Conservation (phyloP, 2,113 vertebrate species). For the Rostratula benghalensis region DNA sequence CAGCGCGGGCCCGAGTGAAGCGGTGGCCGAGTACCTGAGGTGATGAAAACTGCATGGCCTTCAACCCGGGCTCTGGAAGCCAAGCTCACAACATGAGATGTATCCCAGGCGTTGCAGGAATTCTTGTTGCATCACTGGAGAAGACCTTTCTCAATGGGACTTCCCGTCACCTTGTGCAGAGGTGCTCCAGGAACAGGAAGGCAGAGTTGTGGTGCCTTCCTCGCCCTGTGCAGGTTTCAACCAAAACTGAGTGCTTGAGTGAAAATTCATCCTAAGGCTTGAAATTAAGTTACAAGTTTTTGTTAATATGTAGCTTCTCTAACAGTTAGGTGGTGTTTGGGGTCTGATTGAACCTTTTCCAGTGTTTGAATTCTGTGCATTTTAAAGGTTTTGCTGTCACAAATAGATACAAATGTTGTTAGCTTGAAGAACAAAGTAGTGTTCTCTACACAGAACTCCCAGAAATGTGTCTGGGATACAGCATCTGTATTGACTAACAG, state of each 20-base stretch:
- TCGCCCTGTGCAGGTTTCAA: neutral
- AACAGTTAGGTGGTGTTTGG: rapidly evolving
- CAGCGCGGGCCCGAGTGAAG: rapidly evolving
- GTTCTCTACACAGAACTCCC: neutral
- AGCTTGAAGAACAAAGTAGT: neutral
- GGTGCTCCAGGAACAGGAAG: neutral
- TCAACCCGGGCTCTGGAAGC: neutral
- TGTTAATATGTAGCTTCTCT: neutral
- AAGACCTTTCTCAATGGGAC: neutral
- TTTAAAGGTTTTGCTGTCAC: neutral
- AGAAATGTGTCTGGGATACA: rapidly evolving
- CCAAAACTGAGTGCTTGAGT: neutral
- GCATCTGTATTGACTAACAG: too few species aligned
- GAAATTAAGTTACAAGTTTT: neutral
- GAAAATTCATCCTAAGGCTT: neutral
- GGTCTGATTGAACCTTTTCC: neutral
- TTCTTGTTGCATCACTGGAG: neutral
- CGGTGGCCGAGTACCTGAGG: neutral
- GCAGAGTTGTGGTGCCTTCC: neutral
- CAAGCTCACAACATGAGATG: rapidly evolving
- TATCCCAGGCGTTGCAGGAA: neutral
- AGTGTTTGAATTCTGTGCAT: rapidly evolving
- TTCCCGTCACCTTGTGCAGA: neutral
- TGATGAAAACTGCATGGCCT: too few species aligned
- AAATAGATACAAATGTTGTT: too few species aligned